Evolutionary conservation across 2,797 vertebrate genomes (phyloP), one percentile per base, ranked within the genome.

Genomic region (Zalophus californianus): DNA sequence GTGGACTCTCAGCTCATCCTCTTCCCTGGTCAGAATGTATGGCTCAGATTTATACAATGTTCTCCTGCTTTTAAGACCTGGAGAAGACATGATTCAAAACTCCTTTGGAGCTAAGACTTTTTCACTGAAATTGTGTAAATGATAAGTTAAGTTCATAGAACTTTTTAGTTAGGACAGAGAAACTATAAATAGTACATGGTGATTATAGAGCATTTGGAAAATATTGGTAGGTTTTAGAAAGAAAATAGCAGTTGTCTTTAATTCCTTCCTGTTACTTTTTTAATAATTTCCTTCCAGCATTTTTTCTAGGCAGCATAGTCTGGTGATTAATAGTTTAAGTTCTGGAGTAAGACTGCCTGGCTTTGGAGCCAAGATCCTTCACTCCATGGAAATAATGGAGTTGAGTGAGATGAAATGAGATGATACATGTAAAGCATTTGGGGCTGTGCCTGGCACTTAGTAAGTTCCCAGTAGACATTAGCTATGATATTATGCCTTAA

Each of bases 201-300:
- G 29, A 44, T 56, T 68, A 54, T 50, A 41, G 52, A 58, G 54
- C 78, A 90, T 73, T 83, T 60, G 84, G 95, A 93, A 94, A 90
- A 85, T 80, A 88, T 27, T 48, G 50, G 50, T 20, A 62, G 27
- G n/a, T 7, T 32, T 73, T 25, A 91, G 62, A 56, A 84, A 94
- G 83, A 83, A 85, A 79, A 79, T 78, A 62, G 91, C 85, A 95
- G 60, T 58, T 83, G 82, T 35, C 27, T 62, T 72, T 91, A 78
- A 73, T 77, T 77, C n/a, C 23, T 87, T 41, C 82, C 38, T 77
- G 1, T 66, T 93, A 79, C 15, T 10, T 58, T 95, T 87, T 84
- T 38, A 68, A 35, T 92, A 1, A 70, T 79, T 90, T 96, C 38
- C 70, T 89, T 29, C 16, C 11, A 89, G 27, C 23, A 50, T 88